phyloP scores from a whole-genome alignment of 2,888 invertebrate species.

The Pheosia tremula region DNA sequence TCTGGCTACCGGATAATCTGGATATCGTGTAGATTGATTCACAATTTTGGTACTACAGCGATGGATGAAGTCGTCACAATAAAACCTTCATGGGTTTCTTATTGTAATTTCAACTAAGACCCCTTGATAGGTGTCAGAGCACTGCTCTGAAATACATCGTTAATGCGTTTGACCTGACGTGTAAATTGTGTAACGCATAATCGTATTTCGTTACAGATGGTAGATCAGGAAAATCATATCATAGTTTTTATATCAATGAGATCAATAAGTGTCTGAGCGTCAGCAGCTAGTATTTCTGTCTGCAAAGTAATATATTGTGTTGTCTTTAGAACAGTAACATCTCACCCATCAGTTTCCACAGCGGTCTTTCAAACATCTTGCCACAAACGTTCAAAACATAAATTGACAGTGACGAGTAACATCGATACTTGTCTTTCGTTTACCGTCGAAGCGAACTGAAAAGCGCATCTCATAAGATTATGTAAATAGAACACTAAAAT shows the following conservation, averaged over 20 bases:
- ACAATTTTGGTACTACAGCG: conserved; percentile 24
- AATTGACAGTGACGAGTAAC: not conserved
- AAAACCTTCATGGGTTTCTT: too few species aligned
- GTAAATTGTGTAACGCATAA: too few species aligned
- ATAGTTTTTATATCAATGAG: not conserved
- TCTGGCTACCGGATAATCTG: conserved; percentile 17
- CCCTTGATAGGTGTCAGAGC: too few species aligned
- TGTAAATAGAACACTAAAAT: not conserved
- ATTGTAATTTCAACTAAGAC: too few species aligned
- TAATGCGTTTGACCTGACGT: too few species aligned
- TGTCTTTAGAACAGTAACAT: not conserved
- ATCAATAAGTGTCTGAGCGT: not conserved
- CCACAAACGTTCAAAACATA: not conserved
- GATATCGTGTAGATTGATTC: conserved; percentile 34
- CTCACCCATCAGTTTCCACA: not conserved
- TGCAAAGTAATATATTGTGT: not conserved
- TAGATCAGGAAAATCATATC: conserved; percentile 7
- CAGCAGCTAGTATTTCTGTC: not conserved
- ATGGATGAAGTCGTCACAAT: conserved; percentile 23
- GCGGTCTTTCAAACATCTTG: not conserved
- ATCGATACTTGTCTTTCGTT: conserved; percentile 2
- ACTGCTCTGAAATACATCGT: too few species aligned
- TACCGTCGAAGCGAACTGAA: not conserved
- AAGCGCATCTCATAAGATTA: not conserved
- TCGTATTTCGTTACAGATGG: too few species aligned